Conservation (phyloP, 1,140 invertebrate species). For the Drosophila lowei region DNA sequence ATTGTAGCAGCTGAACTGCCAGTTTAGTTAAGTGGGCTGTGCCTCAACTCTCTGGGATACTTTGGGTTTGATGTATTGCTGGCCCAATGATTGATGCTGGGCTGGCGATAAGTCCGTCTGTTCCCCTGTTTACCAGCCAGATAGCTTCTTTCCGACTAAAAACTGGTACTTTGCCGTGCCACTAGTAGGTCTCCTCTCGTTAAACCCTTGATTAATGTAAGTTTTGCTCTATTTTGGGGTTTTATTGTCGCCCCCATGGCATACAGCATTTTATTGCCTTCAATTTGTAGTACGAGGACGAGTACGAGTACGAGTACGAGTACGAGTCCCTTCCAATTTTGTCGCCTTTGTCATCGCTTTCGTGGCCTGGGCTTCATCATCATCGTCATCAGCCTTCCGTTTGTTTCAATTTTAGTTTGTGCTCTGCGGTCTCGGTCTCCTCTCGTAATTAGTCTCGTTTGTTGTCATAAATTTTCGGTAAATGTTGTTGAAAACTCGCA, state of each 20-base stretch:
- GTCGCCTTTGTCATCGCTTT: slow-evolving; percentile 14
- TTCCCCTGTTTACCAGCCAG: too few species aligned
- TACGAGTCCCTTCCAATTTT: slow-evolving; percentile 10
- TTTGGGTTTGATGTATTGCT: slow-evolving; percentile 62
- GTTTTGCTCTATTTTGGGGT: slow-evolving; percentile 43
- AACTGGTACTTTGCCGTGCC: slow-evolving; percentile 2
- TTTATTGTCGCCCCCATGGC: slow-evolving; percentile 52
- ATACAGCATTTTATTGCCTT: slow-evolving; percentile 61
- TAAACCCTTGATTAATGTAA: slow-evolving; percentile 68
- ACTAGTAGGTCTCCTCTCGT: slow-evolving; percentile 32
- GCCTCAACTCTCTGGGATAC: slow-evolving; percentile 47
- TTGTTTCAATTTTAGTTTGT: slow-evolving; percentile 31
- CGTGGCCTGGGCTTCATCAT: slow-evolving; percentile 29
- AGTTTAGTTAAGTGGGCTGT: slow-evolving; percentile 74
- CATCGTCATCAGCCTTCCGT: slow-evolving; percentile 37
- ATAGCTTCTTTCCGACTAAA: slow-evolving; percentile 21
- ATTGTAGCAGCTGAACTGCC: slow-evolving; percentile 81
- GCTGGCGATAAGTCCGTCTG: slow-evolving; percentile 35
- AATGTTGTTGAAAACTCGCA: slow-evolving; percentile 72
- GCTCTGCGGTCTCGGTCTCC: slow-evolving; percentile 15
- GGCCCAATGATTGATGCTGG: slow-evolving; percentile 58
- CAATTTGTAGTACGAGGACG: slow-evolving; percentile 47
- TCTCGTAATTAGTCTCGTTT: slow-evolving; percentile 66
- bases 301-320: background rate
- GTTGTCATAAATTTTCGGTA: slow-evolving; percentile 72